A percentile compares a stretch with the other conserved stretches of the same genome.
phyloP scores from a whole-genome alignment of 2,113 vertebrate genomes.

The Phodopus roborovskii region DNA sequence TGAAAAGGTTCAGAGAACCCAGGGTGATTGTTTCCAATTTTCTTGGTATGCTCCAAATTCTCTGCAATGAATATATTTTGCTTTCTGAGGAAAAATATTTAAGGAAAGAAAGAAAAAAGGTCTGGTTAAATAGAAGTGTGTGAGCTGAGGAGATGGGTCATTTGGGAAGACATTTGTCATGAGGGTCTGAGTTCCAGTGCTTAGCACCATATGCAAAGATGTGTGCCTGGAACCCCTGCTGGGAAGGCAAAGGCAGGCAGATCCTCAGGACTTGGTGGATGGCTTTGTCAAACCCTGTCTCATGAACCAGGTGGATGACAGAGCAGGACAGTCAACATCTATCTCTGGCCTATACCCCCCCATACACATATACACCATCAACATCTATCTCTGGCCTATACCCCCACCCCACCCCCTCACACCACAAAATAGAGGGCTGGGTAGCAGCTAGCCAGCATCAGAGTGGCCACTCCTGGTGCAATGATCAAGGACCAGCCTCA shows the following conservation, averaged over 20 bases:
- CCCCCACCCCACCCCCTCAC: neutral
- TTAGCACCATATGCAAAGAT: neutral
- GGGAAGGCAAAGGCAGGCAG: neutral
- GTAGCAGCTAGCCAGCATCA: neutral
- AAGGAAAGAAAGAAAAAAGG: neutral
- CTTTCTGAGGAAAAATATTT: conserved; percentile 27
- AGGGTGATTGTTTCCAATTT: neutral
- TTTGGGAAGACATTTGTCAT: neutral
- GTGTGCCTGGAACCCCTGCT: neutral
- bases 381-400: neutral
- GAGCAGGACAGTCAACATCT: neutral
- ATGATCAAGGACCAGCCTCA: too few species aligned
- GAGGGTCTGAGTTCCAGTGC: neutral
- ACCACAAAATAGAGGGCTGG: neutral
- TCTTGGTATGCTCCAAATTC: neutral
- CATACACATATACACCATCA: neutral
- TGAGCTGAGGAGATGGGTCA: too few species aligned
- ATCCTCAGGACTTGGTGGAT: neutral
- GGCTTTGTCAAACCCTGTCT: neutral
- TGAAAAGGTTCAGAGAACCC: neutral
- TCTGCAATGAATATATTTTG: neutral
- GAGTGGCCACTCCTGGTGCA: neutral
- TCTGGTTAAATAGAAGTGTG: neutral
- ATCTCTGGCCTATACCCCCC: neutral
- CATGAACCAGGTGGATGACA: neutral